Conservation (phyloP, 2,113 vertebrate species). For the Bambusicola thoracicus region DNA sequence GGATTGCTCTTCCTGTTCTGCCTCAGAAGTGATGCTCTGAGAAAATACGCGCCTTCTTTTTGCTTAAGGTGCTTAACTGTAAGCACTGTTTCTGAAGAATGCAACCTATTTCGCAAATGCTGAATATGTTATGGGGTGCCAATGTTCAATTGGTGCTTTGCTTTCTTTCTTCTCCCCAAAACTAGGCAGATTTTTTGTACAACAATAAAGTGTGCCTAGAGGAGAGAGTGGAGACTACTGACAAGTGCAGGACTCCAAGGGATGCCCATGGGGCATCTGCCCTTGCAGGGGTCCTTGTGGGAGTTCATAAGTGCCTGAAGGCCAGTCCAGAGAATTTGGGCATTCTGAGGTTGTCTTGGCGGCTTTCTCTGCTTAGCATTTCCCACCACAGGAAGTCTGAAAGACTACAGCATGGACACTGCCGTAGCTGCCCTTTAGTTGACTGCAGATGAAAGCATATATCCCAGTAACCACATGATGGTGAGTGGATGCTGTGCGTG, state of each 20-base stretch:
- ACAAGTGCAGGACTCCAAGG: background rate
- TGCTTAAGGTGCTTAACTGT: background rate
- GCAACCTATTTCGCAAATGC: background rate
- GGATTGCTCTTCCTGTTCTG: background rate
- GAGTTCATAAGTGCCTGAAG: background rate
- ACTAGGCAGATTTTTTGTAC: conserved; percentile 51
- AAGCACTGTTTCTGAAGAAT: background rate
- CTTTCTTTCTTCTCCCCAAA: background rate
- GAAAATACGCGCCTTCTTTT: background rate
- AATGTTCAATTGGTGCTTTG: background rate
- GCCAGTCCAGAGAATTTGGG: background rate
- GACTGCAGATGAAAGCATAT: background rate
- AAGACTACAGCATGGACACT: background rate
- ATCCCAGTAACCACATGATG: background rate
- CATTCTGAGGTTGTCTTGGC: background rate
- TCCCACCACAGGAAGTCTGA: background rate
- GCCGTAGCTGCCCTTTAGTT: background rate
- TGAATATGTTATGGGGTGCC: background rate
- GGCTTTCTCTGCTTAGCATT: background rate
- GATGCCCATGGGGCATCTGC: rapidly evolving
- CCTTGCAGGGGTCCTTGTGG: background rate
- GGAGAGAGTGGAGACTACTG: background rate
- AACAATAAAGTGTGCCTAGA: background rate
- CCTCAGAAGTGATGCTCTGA: background rate
- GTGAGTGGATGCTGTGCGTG: background rate